Conservation (phyloP, 2,797 vertebrate genomes). For the Sparus aurata region DNA sequence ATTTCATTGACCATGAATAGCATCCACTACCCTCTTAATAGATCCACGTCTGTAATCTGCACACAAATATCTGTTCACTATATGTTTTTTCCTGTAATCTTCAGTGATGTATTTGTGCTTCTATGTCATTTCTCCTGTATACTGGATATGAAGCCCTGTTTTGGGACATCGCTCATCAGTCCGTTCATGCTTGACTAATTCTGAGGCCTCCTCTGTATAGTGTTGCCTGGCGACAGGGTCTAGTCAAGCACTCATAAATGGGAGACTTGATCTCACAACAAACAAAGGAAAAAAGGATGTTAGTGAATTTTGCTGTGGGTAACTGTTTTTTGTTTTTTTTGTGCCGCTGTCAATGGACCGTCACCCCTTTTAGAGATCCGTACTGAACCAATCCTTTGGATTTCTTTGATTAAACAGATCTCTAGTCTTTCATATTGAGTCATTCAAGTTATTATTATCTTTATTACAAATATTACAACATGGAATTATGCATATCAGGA, state of each 20-base stretch:
- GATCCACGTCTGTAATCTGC: too few relatives aligned
- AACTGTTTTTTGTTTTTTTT: constrained; percentile 31
- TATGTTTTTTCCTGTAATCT: background rate
- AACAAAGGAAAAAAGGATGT: constrained; percentile 54
- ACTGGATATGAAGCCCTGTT: constrained; percentile 55
- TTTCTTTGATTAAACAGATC: constrained; percentile 17
- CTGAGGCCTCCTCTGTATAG: constrained; percentile 50
- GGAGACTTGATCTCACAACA: constrained; percentile 59
- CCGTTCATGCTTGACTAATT: constrained; percentile 72
- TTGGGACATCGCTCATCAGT: constrained; percentile 63
- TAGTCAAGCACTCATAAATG: constrained; percentile 65
- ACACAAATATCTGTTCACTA: too few relatives aligned
- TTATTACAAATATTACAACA: constrained; percentile 8
- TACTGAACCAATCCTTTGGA: background rate
- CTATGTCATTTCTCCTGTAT: constrained; percentile 16
- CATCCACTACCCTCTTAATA: background rate
- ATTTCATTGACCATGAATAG: background rate
- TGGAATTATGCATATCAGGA: background rate
- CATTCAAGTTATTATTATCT: background rate
- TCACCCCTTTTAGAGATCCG: constrained; percentile 30
- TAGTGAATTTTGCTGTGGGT: constrained; percentile 39
- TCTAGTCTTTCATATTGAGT: constrained; percentile 1
- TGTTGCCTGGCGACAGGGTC: constrained; percentile 67
- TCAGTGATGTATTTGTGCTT: constrained; percentile 18
- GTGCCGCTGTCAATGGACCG: constrained; percentile 18